Evolutionary conservation across 2,888 invertebrate species (phyloP).

Genomic region (Agrochola litura): DNA sequence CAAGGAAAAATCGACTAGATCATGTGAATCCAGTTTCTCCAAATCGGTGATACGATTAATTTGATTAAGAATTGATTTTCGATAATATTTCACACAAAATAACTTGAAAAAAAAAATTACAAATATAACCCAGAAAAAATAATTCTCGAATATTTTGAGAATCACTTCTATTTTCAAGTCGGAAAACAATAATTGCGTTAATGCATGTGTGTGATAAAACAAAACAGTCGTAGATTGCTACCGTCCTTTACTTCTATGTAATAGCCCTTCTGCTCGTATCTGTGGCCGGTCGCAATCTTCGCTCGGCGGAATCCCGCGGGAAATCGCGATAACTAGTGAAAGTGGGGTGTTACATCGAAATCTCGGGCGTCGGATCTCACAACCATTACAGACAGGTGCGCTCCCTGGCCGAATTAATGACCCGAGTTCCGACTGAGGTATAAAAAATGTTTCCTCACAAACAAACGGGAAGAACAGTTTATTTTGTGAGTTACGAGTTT

Average conservation of each 20-base stretch:
- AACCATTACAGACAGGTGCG: constrained; percentile 75
- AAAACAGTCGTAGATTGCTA: not conserved
- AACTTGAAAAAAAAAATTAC: not conserved
- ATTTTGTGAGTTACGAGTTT: constrained; percentile 65
- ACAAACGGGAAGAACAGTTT: constrained; percentile 64
- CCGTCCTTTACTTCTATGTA: not conserved
- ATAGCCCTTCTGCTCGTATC: constrained; percentile 22
- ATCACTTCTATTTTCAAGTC: not conserved
- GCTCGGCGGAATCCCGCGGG: constrained; percentile 57
- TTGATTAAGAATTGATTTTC: not conserved
- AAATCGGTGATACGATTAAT: not conserved
- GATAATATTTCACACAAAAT: not conserved
- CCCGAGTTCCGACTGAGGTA: constrained; percentile 60
- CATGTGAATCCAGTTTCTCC: no score
- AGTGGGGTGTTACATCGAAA: constrained; percentile 66
- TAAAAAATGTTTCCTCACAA: constrained; percentile 66
- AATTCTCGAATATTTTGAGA: not conserved
- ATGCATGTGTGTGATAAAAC: not conserved
- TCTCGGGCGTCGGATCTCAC: constrained; percentile 64
- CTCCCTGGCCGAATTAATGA: constrained; percentile 71
- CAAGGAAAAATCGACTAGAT: not conserved
- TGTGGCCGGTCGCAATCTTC: constrained; percentile 50
- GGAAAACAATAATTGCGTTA: not conserved
- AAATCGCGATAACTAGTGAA: constrained; percentile 70
- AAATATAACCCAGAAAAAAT: not conserved